Evolutionary conservation across 92 coral and sea anemone species (phyloP).

Genomic region (Phenganax marumi): DNA sequence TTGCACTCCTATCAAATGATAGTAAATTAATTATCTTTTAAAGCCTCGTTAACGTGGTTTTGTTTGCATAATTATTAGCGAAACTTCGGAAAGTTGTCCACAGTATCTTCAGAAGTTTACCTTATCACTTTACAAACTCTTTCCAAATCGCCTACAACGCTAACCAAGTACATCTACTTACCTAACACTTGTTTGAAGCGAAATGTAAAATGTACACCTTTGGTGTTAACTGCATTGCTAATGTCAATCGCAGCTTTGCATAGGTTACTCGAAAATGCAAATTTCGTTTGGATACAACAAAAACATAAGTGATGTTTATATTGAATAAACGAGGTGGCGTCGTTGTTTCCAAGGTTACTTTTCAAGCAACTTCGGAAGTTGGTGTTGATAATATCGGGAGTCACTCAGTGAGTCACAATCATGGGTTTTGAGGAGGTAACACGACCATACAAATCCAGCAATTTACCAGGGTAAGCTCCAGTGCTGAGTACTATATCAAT

Average conservation of each 20-base stretch:
- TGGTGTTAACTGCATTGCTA: constrained; percentile 3
- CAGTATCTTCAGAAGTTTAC: background rate
- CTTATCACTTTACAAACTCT: background rate
- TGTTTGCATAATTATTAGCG: background rate
- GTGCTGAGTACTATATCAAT: no score
- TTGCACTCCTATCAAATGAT: constrained; percentile 15
- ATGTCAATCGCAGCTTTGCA: constrained; percentile 13
- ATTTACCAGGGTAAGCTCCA: constrained; percentile 85
- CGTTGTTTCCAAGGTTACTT: constrained; percentile 32
- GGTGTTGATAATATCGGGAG: background rate
- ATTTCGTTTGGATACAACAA: constrained; percentile 13
- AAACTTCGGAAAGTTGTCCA: background rate
- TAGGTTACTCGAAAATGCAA: constrained; percentile 32
- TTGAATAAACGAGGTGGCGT: constrained; percentile 23
- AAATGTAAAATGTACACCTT: background rate
- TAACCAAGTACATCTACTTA: background rate
- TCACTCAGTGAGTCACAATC: constrained; percentile 8
- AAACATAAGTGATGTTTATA: constrained; percentile 15
- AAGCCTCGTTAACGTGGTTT: background rate
- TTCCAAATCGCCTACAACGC: background rate
- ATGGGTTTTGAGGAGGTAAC: constrained; percentile 95
- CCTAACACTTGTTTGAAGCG: background rate
- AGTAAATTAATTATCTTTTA: constrained; percentile 1
- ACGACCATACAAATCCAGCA: constrained; percentile 84
- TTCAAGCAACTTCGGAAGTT: constrained; percentile 9